Evolutionary conservation across 2,888 invertebrate genomes (phyloP).

Genomic region (Cataglyphis rosenhaueri): DNA sequence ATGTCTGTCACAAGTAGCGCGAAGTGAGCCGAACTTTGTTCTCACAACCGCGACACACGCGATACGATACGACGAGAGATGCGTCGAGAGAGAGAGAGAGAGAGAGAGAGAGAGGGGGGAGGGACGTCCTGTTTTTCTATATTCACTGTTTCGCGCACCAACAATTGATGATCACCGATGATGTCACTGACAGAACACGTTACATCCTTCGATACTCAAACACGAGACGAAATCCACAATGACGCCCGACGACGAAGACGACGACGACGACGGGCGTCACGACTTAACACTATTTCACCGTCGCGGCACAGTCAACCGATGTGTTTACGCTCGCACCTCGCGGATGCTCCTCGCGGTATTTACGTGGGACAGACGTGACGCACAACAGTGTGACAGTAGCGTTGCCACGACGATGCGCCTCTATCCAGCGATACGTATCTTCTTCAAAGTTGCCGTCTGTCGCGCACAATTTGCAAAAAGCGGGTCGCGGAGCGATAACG

Average conservation of each 20-base stretch:
- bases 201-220: slow-evolving; percentile 55
- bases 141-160: slow-evolving; percentile 41
- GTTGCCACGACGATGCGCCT: slow-evolving; percentile 56
- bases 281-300: slow-evolving; percentile 32
- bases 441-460: slow-evolving; percentile 56
- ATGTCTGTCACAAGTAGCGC: neutral
- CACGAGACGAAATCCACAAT: slow-evolving; percentile 50
- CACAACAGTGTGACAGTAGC: slow-evolving; percentile 45
- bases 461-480: slow-evolving; percentile 50
- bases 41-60: neutral
- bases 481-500: slow-evolving; percentile 33
- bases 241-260: slow-evolving; percentile 45
- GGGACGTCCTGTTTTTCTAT: neutral
- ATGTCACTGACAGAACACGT: slow-evolving; percentile 67
- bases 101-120: too few species aligned
- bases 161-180: slow-evolving; percentile 53
- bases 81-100: too few species aligned
- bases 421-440: slow-evolving; percentile 44
- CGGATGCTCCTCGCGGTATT: neutral
- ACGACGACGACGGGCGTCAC: slow-evolving; percentile 43
- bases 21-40: neutral
- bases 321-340: slow-evolving; percentile 13
- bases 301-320: slow-evolving; percentile 38
- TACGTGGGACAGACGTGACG: slow-evolving; percentile 53
- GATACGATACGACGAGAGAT: neutral